Evolutionary conservation across 1,140 invertebrate genomes (phyloP).

Genomic region (Dysdera silvatica): DNA sequence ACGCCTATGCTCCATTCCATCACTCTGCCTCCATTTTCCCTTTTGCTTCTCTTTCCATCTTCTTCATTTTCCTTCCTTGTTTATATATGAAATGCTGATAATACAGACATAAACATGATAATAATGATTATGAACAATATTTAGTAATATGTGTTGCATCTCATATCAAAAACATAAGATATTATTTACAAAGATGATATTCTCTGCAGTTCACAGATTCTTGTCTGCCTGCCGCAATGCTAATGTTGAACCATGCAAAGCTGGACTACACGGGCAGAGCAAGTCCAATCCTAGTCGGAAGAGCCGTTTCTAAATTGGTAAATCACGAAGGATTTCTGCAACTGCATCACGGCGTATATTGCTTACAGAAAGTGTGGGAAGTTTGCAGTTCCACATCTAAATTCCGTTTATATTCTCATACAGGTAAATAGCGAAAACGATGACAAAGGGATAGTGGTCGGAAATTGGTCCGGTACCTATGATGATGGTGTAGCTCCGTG

Average conservation of each 20-base stretch:
- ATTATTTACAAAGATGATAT: neutral
- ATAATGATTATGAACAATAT: too few relatives aligned
- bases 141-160: too few relatives aligned
- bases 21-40: too few relatives aligned
- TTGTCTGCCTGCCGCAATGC: conserved; percentile 75
- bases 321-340: neutral
- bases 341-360: neutral
- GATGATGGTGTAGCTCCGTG: conserved; percentile 66
- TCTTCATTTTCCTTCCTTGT: too few relatives aligned
- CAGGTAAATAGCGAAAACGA: conserved; percentile 67
- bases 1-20: too few relatives aligned
- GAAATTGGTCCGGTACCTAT: conserved; percentile 66
- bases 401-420: neutral
- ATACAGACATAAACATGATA: too few relatives aligned
- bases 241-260: conserved; percentile 64
- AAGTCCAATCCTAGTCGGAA: conserved; percentile 64
- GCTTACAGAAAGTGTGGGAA: neutral
- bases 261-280: conserved; percentile 56
- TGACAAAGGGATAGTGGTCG: conserved; percentile 72
- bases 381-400: neutral
- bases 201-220: conserved; percentile 59
- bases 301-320: conserved; percentile 71
- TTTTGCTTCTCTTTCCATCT: too few relatives aligned
- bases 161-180: too few relatives aligned
- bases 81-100: too few relatives aligned